These are phyloP conservation scores for Triplophysa tibetana DNA, from an alignment of 2,113 vertebrate genomes.

Conservation along the genomic window DNA sequence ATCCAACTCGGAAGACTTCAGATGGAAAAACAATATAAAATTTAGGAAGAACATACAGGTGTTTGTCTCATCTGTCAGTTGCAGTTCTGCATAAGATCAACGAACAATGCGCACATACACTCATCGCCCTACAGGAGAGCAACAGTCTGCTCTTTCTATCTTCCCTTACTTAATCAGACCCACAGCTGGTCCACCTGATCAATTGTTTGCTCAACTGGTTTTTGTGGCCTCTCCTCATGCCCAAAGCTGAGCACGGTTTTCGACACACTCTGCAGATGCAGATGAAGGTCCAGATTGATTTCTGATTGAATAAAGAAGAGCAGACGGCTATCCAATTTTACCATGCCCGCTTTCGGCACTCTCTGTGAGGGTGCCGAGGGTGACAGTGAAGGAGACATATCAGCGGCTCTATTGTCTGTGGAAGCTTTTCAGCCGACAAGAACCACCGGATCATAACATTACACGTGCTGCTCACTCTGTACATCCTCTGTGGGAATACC, in stretches of 20 bases:
- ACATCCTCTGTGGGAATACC: too few species aligned
- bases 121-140: background rate
- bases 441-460: too few species aligned
- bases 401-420: too few species aligned
- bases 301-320: conserved; percentile 9
- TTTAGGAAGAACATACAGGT: conserved; percentile 50
- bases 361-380: too few species aligned
- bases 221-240: background rate
- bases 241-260: conserved; percentile 22
- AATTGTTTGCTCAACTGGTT: conserved; percentile 13
- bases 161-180: background rate
- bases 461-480: too few species aligned
- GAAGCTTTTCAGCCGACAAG: too few species aligned
- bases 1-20: background rate
- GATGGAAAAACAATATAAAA: background rate
- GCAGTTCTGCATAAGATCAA: conserved; percentile 48
- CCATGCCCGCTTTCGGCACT: background rate
- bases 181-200: conserved; percentile 31
- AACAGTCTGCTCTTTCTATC: background rate
- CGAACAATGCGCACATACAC: background rate
- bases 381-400: background rate
- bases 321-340: background rate
- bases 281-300: conserved; percentile 11
- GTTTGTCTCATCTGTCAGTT: conserved; percentile 66
- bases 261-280: background rate